Evolutionary conservation across 2,888 invertebrate species (phyloP), one percentile per base, ranked within the genome.

Genomic region (Amiota minor): DNA sequence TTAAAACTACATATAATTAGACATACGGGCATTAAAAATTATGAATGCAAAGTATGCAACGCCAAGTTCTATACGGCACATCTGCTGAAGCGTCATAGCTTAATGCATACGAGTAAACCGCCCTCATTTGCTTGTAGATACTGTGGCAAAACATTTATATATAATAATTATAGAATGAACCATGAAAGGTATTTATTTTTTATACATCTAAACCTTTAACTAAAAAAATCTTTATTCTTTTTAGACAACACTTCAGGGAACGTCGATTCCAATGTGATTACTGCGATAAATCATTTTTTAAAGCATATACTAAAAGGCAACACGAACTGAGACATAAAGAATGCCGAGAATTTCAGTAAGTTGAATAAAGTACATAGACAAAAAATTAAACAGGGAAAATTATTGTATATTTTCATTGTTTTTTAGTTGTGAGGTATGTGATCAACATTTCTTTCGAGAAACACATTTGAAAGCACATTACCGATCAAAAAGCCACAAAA

Each of bases 1-100:
- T 86, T 83, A 1, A 83, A 86, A 47, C 76, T 83, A 18, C 83
- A 83, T 62, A 73, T 83, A 10, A 35, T 83, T 11, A 82, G 83
- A 0, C 83, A 83, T 62, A 81, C 82, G 0, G 83, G 83, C 0
- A 68, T 79, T 0, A 83, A 83, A 45, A 80, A 75, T 1, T 83
- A 78, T 11, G n/a, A 71, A 12, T 83, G 83, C 49, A 64, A 75
- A 11, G 71, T 79, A n/a, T 83, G 83, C n/a, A 74, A 80, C 1
- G 61, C 81, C 8, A 77, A 74, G 46, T 83, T 83, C 70, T 83
- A 83, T 20, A 83, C 83, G 11, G 76, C 86, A 1, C 85, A 84
- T 49, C 59, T 83, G 35, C 53, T 83, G 35, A 73, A 85, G 1
- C 79, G 83, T 0, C 83, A 83, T 67, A 75, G 77, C 59, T 46